A percentile compares a stretch with the other conserved stretches of the same genome.
Conservation (phyloP, 2,113 vertebrate species). For the Octodon degus region DNA sequence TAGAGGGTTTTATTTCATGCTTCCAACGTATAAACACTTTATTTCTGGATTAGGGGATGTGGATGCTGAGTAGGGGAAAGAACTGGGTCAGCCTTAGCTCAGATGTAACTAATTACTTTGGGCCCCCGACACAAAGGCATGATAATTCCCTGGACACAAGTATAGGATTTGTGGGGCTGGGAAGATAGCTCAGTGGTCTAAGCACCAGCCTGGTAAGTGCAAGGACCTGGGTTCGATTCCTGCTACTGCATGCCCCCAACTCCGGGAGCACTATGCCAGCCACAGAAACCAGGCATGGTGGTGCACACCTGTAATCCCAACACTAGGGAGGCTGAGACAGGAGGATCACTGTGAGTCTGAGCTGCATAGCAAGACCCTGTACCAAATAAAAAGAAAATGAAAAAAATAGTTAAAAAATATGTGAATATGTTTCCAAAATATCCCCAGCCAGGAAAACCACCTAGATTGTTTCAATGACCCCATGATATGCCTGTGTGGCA, state of each 20-base stretch:
- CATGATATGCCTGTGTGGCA: neutral
- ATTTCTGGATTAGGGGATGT: neutral
- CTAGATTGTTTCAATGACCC: neutral
- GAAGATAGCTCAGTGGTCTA: too few relatives aligned
- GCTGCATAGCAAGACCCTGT: too few relatives aligned
- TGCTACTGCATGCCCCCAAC: too few relatives aligned
- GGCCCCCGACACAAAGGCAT: neutral
- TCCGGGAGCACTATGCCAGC: too few relatives aligned
- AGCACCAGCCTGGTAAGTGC: too few relatives aligned
- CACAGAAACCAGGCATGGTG: too few relatives aligned
- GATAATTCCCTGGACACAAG: neutral
- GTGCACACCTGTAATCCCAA: too few relatives aligned
- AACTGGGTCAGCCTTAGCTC: neutral
- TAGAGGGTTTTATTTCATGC: constrained; percentile 17
- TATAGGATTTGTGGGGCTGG: neutral
- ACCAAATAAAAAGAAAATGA: too few relatives aligned
- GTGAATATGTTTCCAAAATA: neutral
- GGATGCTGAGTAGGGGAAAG: neutral
- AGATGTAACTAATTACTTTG: neutral
- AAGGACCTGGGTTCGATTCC: too few relatives aligned
- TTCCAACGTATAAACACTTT: neutral
- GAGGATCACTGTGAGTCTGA: too few relatives aligned
- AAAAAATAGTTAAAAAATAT: neutral
- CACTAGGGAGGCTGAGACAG: too few relatives aligned
- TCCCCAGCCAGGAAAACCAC: neutral